Evolutionary conservation across 2,113 vertebrate genomes (phyloP).

Genomic region (Aldabrachelys gigantea): DNA sequence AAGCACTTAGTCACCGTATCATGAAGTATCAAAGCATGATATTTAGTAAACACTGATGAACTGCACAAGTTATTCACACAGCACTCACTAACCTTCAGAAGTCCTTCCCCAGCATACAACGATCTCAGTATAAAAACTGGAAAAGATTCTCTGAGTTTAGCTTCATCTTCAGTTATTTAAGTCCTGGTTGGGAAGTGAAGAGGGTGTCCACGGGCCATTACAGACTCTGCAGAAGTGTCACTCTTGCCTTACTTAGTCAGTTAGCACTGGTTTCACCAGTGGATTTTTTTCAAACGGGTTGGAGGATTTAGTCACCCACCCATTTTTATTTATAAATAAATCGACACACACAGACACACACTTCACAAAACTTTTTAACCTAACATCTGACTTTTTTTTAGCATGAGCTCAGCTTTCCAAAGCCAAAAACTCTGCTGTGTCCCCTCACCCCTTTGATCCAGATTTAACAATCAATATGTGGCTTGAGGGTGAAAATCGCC

Average conservation of each 20-base stretch:
- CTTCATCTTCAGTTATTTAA: neutral
- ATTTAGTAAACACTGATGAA: neutral
- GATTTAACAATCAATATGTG: neutral
- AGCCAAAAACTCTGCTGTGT: neutral
- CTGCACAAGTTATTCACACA: neutral
- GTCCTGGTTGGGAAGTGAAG: neutral
- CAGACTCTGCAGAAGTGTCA: neutral
- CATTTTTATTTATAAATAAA: neutral
- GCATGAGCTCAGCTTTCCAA: neutral
- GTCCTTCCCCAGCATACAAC: neutral
- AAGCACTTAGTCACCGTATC: conserved; percentile 18
- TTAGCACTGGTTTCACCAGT: neutral
- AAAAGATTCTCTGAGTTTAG: neutral
- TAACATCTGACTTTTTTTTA: neutral
- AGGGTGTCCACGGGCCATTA: neutral
- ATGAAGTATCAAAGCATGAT: neutral
- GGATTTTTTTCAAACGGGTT: neutral
- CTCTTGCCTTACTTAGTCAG: neutral
- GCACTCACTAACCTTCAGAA: neutral
- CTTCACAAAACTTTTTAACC: neutral
- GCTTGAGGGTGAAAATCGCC: neutral
- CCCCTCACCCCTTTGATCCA: neutral
- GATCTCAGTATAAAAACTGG: conserved; percentile 8
- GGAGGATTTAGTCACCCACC: neutral
- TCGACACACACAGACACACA: neutral